Evolutionary conservation across 2,113 vertebrate species (phyloP).

Genomic region (Merops nubicus): DNA sequence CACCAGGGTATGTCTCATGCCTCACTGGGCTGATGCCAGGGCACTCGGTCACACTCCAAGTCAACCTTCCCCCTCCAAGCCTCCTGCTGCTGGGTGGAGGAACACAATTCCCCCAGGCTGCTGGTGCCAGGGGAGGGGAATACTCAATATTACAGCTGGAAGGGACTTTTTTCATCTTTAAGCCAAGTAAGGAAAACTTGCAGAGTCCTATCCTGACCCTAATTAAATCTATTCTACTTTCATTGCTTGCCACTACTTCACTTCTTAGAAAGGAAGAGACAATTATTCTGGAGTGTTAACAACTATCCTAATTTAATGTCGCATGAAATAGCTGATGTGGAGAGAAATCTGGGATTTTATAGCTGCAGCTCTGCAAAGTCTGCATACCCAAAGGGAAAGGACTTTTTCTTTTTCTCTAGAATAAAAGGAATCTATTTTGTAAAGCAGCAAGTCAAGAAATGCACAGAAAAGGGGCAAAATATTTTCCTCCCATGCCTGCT

Average conservation of each 20-base stretch:
- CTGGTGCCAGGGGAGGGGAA: neutral
- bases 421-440: neutral
- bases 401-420: neutral
- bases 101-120: neutral
- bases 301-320: slow-evolving; percentile 62
- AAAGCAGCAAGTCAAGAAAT: neutral
- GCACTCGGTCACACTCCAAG: neutral
- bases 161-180: neutral
- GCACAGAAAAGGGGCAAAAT: neutral
- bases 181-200: slow-evolving; percentile 1
- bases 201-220: slow-evolving; percentile 35
- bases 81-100: neutral
- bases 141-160: neutral
- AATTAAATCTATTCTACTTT: slow-evolving; percentile 68
- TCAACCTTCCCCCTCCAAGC: neutral
- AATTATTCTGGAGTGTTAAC: slow-evolving; percentile 68
- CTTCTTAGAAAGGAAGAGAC: slow-evolving; percentile 60
- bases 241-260: slow-evolving; percentile 52
- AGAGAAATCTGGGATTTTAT: neutral
- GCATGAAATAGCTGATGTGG: slow-evolving; percentile 42
- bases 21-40: neutral
- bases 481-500: neutral
- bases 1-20: neutral
- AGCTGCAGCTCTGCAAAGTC: neutral
- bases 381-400: neutral